Percentiles rank a stretch among this genome's conserved stretches.
Conservation (phyloP, 92 coral and sea anemone genomes). For the Palythoa heliodiscus region DNA sequence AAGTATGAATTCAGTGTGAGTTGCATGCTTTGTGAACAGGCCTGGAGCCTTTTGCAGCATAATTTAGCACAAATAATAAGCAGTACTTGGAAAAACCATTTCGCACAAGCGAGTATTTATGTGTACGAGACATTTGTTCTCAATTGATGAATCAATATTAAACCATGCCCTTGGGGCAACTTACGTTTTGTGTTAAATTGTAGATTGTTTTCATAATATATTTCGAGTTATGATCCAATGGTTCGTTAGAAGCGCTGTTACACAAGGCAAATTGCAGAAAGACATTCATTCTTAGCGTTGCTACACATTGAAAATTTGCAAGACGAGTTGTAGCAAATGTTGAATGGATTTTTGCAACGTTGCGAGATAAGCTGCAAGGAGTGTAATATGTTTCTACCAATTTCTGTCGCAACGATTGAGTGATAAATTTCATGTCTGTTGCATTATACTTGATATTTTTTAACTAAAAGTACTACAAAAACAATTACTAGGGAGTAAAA, state of each 20-base stretch:
- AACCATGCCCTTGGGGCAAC: background rate
- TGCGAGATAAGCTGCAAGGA: too few species aligned
- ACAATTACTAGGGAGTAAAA: too few species aligned
- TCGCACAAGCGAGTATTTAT: background rate
- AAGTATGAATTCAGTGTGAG: background rate
- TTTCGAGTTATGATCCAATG: background rate
- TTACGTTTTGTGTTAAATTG: background rate
- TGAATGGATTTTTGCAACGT: too few species aligned
- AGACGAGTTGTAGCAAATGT: too few species aligned
- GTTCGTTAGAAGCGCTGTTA: background rate
- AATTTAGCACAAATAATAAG: background rate
- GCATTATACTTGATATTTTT: too few species aligned
- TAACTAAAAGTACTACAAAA: too few species aligned
- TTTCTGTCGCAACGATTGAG: too few species aligned
- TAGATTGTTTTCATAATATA: background rate
- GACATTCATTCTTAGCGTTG: too few species aligned
- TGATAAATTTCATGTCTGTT: too few species aligned
- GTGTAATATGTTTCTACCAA: too few species aligned
- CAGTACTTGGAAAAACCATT: background rate
- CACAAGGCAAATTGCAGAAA: too few species aligned
- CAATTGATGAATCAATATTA: background rate
- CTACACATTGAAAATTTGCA: too few species aligned
- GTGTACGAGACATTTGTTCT: slow-evolving; percentile 12
- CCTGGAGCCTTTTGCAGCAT: background rate
- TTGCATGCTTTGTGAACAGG: background rate